phyloP scores from a whole-genome alignment of 2,113 vertebrate genomes.

The Hassar affinis region DNA sequence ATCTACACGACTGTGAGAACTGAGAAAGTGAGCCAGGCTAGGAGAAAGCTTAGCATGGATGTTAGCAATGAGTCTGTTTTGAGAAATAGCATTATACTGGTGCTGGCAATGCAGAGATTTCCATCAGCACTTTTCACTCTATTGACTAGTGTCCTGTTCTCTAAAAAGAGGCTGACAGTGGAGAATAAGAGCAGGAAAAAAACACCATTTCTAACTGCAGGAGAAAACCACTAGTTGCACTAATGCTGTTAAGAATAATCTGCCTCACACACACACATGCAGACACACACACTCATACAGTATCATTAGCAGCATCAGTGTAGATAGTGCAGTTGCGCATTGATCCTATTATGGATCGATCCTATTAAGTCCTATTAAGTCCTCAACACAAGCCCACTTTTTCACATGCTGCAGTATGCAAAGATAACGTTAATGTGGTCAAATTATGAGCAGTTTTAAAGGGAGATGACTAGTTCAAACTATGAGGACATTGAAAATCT shows the following conservation, averaged over 20 bases:
- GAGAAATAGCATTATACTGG: not conserved
- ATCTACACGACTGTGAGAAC: not conserved
- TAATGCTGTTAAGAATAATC: not conserved
- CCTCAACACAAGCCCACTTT: not conserved
- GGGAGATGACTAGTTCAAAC: not conserved
- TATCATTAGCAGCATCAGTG: not conserved
- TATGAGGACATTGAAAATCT: too few species aligned
- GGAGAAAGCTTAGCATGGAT: conserved; percentile 39
- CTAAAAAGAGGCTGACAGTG: not conserved
- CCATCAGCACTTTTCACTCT: not conserved
- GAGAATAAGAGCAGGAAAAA: conserved; percentile 1
- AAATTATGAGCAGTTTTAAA: not conserved
- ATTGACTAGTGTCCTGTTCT: conserved; percentile 12
- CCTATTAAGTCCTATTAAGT: conserved; percentile 10
- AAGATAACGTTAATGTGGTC: not conserved
- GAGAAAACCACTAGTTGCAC: conserved; percentile 3
- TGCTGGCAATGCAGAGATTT: not conserved
- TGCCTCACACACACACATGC: not conserved
- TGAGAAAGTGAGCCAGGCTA: conserved; percentile 1
- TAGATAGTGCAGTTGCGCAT: conserved; percentile 8
- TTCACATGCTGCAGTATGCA: conserved; percentile 1
- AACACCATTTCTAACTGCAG: conserved; percentile 7
- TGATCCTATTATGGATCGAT: conserved; percentile 7
- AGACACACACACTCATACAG: not conserved
- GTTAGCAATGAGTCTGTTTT: not conserved